phyloP scores from a whole-genome alignment of 2,888 invertebrate species.

The Lycia hirtaria region DNA sequence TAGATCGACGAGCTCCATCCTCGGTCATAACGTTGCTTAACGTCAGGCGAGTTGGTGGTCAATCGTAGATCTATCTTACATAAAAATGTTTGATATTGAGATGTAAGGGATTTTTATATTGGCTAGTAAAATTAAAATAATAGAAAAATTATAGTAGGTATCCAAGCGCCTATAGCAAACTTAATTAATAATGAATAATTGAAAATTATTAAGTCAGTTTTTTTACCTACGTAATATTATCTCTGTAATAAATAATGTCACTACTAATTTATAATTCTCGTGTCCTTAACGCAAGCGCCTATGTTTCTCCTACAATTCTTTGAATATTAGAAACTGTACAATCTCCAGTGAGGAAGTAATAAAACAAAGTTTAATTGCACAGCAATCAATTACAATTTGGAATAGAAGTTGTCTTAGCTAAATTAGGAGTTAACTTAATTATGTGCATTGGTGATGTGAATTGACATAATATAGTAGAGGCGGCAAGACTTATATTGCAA shows the following conservation, averaged over 20 bases:
- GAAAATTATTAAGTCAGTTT: too few species aligned
- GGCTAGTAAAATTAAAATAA: too few species aligned
- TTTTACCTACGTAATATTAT: neutral
- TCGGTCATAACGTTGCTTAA: too few species aligned
- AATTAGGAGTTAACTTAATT: constrained; percentile 25
- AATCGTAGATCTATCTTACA: too few species aligned
- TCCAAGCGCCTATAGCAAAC: too few species aligned
- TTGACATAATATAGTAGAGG: constrained; percentile 12
- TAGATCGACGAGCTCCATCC: too few species aligned
- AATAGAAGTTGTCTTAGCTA: constrained; percentile 30
- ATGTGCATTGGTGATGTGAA: constrained; percentile 21
- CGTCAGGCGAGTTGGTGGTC: too few species aligned
- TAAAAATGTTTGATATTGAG: too few species aligned
- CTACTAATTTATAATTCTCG: neutral
- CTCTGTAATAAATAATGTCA: neutral
- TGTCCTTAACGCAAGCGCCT: neutral
- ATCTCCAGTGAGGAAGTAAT: constrained; percentile 24
- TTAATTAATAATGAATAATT: neutral
- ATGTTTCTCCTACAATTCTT: constrained; percentile 5
- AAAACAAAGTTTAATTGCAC: constrained; percentile 28
- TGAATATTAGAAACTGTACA: constrained; percentile 23
- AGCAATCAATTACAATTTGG: constrained; percentile 21
- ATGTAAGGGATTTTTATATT: too few species aligned
- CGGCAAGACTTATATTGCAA: too few species aligned
- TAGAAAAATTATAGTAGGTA: too few species aligned